phyloP scores from a whole-genome alignment of 2,113 vertebrate species.

The Delphinapterus leucas region DNA sequence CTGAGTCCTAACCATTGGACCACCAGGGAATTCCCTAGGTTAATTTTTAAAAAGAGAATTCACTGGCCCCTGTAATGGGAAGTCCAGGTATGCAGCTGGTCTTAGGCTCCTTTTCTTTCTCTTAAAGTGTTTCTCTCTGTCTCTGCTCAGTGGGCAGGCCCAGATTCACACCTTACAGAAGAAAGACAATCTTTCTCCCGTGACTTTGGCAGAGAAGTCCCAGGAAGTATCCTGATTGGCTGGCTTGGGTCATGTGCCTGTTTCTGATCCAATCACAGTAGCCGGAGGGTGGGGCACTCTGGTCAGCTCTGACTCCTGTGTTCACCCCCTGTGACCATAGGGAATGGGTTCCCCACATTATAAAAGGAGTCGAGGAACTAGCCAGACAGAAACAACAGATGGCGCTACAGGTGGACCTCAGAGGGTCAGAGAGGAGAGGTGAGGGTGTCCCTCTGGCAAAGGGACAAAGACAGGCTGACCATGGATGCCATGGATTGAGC shows the following conservation, averaged over 20 bases:
- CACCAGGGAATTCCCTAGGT: neutral
- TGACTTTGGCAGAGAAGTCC: neutral
- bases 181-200: neutral
- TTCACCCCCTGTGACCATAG: neutral
- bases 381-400: neutral
- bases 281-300: neutral
- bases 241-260: neutral
- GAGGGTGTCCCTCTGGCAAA: neutral
- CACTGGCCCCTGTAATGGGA: neutral
- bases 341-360: neutral
- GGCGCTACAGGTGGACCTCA: no score
- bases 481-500: neutral
- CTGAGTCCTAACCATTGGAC: neutral
- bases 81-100: neutral
- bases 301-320: neutral
- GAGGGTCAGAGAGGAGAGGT: neutral
- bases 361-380: neutral
- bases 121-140: neutral
- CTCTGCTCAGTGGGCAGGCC: neutral
- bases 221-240: neutral
- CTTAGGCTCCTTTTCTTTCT: neutral
- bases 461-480: neutral
- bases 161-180: neutral
- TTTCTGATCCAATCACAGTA: neutral
- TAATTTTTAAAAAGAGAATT: neutral